These are phyloP conservation scores for Oreotrochilus melanogaster DNA, from an alignment of 2,113 vertebrate genomes.

Conservation along the genomic window DNA sequence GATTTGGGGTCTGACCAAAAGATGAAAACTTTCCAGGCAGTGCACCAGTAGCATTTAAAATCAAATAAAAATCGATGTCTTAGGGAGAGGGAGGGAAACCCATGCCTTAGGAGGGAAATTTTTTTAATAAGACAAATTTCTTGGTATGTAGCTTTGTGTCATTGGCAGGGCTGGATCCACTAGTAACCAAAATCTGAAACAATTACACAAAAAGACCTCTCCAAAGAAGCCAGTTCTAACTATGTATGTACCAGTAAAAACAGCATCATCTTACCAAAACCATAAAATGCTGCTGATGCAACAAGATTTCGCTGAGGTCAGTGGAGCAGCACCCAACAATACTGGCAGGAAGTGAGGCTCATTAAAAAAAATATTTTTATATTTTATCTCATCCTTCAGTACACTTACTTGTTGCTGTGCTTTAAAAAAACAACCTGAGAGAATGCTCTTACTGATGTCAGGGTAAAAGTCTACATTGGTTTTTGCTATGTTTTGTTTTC, in stretches of 20 bases:
- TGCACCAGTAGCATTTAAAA: not conserved
- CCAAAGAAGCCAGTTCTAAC: not conserved
- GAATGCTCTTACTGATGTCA: not conserved
- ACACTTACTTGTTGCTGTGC: not conserved
- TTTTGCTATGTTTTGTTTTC: not conserved
- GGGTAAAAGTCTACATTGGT: not conserved
- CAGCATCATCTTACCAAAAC: not conserved
- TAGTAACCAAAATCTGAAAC: not conserved
- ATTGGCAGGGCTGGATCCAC: not conserved
- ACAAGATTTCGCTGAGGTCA: not conserved
- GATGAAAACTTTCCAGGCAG: not conserved
- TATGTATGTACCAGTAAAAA: not conserved
- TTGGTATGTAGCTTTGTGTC: not conserved
- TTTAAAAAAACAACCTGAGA: not conserved
- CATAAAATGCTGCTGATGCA: accelerated
- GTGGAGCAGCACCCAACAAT: not conserved
- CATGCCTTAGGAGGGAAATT: not conserved
- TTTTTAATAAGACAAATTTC: not conserved
- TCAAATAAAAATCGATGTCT: not conserved
- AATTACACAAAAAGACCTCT: not conserved
- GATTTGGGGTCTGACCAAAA: not conserved
- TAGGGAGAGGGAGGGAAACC: not conserved
- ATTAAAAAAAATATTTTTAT: not conserved
- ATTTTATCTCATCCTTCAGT: slow-evolving; percentile 10
- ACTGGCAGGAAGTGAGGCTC: not conserved